Evolutionary conservation across 2,888 invertebrate species (phyloP).

Genomic region (Coenonympha arcania): DNA sequence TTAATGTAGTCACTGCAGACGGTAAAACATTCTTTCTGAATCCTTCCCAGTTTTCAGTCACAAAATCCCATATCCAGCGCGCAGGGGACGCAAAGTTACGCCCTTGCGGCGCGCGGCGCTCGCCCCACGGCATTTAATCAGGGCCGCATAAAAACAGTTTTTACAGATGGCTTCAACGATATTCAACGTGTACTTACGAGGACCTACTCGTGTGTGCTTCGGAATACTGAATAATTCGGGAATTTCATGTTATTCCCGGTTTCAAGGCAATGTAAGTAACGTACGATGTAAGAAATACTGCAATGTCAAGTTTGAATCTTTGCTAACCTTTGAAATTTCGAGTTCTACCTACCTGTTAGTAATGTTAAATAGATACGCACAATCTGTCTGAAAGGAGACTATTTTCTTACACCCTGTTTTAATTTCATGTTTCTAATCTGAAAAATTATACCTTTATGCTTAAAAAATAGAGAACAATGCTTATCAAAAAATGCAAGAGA

Average conservation of each 20-base stretch:
- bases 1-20: neutral
- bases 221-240: neutral
- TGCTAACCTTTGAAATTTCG: no score
- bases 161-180: conserved; percentile 21
- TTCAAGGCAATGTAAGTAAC: neutral
- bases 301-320: no score
- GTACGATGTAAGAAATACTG: neutral
- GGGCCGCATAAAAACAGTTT: conserved; percentile 23
- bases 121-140: conserved; percentile 24
- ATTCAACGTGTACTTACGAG: neutral
- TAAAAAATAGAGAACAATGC: no score
- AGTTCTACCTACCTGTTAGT: no score
- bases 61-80: neutral
- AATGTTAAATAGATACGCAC: no score
- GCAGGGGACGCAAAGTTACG: conserved; percentile 3
- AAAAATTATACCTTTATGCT: no score
- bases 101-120: conserved; percentile 10
- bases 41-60: conserved; percentile 1
- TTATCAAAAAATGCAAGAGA: no score
- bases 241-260: neutral
- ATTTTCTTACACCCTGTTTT: no score
- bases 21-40: no score
- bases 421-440: no score
- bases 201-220: neutral
- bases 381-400: no score